These are phyloP conservation scores for Scaptomyza polygonia DNA, from an alignment of 2,888 invertebrate genomes.

Conservation along the genomic window DNA sequence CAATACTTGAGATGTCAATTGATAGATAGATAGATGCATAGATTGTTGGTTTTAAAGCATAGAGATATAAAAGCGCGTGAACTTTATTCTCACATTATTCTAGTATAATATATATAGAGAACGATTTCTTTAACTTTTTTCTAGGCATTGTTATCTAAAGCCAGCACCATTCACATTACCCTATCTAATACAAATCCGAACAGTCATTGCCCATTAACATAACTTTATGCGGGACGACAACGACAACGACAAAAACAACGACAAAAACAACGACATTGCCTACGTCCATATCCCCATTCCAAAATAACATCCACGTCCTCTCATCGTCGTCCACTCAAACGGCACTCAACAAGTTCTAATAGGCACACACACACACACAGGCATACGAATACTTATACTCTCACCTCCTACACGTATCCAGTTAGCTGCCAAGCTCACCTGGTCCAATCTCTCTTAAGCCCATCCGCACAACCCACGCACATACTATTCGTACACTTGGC, in stretches of 20 bases:
- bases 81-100: not conserved
- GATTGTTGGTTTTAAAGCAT: not conserved
- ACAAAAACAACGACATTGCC: conserved; percentile 21
- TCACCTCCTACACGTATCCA: conserved; percentile 45
- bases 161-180: conserved; percentile 60
- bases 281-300: conserved; percentile 1
- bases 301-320: conserved; percentile 51
- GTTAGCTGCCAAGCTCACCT: conserved; percentile 28
- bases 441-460: conserved; percentile 26
- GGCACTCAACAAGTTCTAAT: conserved; percentile 77
- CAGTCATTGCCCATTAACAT: conserved; percentile 79
- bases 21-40: conserved; percentile 36
- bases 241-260: conserved; percentile 26
- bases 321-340: conserved; percentile 63
- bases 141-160: conserved; percentile 38
- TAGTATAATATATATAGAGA: not conserved
- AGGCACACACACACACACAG: conserved; percentile 48
- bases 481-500: conserved; percentile 4
- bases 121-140: not conserved
- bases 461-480: conserved; percentile 57
- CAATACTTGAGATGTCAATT: conserved; percentile 62
- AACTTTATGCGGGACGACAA: conserved; percentile 54
- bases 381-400: conserved; percentile 6
- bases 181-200: conserved; percentile 74
- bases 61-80: not conserved